Evolutionary conservation across 2,797 vertebrate genomes (phyloP).

Genomic region (Neoniphon sammara): DNA sequence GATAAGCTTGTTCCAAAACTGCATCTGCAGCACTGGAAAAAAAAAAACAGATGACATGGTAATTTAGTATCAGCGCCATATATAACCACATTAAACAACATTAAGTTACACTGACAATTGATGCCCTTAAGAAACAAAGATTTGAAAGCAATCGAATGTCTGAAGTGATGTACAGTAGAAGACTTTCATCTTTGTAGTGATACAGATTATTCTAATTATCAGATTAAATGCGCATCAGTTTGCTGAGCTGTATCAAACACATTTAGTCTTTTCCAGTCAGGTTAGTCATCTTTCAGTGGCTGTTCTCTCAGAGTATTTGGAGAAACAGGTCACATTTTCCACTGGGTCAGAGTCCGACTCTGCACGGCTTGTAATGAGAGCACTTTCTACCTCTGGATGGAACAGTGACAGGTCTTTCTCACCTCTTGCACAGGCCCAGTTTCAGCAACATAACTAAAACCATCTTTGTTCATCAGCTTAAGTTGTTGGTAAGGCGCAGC

Average conservation of each 20-base stretch:
- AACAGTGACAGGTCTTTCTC: background rate
- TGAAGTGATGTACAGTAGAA: background rate
- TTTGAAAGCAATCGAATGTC: background rate
- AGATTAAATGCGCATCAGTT: background rate
- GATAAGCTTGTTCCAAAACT: conserved; percentile 20
- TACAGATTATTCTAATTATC: background rate
- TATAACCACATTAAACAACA: no score
- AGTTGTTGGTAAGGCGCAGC: background rate
- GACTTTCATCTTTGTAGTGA: background rate
- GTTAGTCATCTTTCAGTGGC: background rate
- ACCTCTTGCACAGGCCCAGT: background rate
- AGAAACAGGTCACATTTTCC: background rate
- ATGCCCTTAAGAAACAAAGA: no score
- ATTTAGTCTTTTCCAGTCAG: background rate
- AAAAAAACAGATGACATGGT: background rate
- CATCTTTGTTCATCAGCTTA: background rate
- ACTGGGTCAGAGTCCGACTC: background rate
- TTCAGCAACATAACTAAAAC: background rate
- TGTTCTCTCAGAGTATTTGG: background rate
- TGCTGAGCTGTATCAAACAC: background rate
- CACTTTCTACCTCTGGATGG: background rate
- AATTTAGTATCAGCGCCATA: background rate
- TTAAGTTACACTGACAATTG: no score
- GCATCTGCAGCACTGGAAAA: background rate
- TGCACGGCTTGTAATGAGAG: background rate